phyloP scores from a whole-genome alignment of 2,113 vertebrate genomes.

The Numenius arquata region DNA sequence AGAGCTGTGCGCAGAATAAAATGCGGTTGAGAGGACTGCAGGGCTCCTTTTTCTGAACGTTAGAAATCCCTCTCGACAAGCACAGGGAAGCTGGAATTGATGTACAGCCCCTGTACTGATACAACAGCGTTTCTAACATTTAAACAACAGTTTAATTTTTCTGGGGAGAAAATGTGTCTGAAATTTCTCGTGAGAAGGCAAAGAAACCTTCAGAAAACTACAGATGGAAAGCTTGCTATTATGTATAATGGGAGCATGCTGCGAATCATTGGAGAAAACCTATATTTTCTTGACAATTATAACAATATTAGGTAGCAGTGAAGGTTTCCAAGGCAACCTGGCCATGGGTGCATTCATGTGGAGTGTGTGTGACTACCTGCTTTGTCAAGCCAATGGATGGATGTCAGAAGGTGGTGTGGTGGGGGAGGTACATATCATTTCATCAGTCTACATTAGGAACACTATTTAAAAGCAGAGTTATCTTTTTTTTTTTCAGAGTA shows the following conservation, averaged over 20 bases:
- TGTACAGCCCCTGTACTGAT: neutral
- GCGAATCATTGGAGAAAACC: slow-evolving; percentile 16
- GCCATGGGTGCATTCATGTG: slow-evolving; percentile 41
- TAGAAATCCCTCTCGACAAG: neutral
- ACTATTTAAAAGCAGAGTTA: neutral
- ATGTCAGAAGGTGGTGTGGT: slow-evolving; percentile 4
- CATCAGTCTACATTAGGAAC: neutral
- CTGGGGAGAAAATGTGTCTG: neutral
- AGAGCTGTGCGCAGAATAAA: neutral
- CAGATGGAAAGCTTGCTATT: slow-evolving; percentile 25
- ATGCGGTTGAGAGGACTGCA: neutral
- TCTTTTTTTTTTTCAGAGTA: neutral
- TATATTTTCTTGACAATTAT: slow-evolving; percentile 67
- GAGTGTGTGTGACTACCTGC: slow-evolving; percentile 37
- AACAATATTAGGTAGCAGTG: slow-evolving; percentile 61
- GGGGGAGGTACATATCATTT: neutral
- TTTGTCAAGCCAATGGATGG: slow-evolving; percentile 46
- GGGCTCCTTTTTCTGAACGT: neutral
- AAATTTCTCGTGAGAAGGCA: neutral
- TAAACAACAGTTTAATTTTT: slow-evolving; percentile 22
- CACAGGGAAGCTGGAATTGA: neutral
- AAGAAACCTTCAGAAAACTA: slow-evolving; percentile 4
- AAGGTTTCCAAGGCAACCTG: slow-evolving; percentile 67
- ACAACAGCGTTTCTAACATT: neutral
- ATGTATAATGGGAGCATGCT: slow-evolving; percentile 41